Base-by-base conservation (phyloP, 2,113 vertebrate species). In the Piprites chloris region DNA sequence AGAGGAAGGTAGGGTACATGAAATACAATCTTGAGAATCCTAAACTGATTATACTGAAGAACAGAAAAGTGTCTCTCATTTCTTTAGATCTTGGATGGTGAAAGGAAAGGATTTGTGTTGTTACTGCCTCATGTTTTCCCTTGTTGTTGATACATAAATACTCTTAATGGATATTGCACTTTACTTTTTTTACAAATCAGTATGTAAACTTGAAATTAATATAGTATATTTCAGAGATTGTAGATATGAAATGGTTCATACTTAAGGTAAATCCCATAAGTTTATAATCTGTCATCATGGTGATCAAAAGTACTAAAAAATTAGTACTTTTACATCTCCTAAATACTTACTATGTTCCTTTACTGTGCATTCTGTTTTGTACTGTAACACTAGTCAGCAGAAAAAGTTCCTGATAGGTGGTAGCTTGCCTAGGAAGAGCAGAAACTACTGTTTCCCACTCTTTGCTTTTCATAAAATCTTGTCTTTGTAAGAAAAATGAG, bases 1-100 rank as follows among this genome's bases (percentile, higher is more conserved):
- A 92, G 73, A 91, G 72, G 65, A 96, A 84, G 85, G 47, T 83
- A 41, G 85, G 71, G 13, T 67, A 92, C 82, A 75, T 81, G 92
- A 94, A 93, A 96, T 90, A 65, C 41, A 85, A 94, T 77, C 85
- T 94, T 85, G 88, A 90, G 80, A 89, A 86, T 90, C 59, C 61
- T 89, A 52, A 77, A 85, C 44, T 69, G 59, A 75, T 82, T 83
- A 52, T 88, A 79, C 59, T 46, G 7, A 88, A 84, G 65, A 49
- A 78, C 11, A 71, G 79, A 86, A 72, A 68, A 69, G 41, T 88
- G 33, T 83, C 23, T 94, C 44, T 47, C 18, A 9, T 87, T 87
- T 81, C 72, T 92, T 93, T 81, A 47, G 61, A 41, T 85, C 41
- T 87, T 94, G 35, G 21, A 67, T 71, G 27, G 73, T 91, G 59